phyloP scores from a whole-genome alignment of 1,140 invertebrate species.

The Drosophila burlai region DNA sequence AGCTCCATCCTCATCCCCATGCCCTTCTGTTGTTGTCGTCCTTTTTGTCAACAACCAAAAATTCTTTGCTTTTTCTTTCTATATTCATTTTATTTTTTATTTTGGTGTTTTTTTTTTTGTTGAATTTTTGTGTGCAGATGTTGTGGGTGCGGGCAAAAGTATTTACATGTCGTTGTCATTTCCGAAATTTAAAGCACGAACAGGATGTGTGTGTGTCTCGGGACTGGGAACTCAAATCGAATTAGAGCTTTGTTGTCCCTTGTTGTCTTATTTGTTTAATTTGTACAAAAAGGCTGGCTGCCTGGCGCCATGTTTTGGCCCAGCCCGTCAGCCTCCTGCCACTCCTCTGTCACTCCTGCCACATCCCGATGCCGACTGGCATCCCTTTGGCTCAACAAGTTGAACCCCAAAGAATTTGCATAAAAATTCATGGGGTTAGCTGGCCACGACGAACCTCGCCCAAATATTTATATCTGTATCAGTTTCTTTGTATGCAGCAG shows the following conservation, averaged over 20 bases:
- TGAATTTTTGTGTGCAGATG: conserved; percentile 28
- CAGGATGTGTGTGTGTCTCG: conserved; percentile 2
- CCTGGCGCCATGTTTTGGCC: conserved; percentile 7
- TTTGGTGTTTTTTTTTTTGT: no score
- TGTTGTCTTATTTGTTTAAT: conserved; percentile 81
- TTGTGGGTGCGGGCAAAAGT: conserved; percentile 52
- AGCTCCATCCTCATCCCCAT: background rate
- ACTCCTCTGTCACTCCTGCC: background rate
- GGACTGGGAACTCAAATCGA: conserved; percentile 58
- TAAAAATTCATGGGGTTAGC: conserved; percentile 69
- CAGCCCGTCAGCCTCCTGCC: no score
- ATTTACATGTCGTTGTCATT: conserved; percentile 79
- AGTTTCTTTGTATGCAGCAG: background rate
- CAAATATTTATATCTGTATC: conserved; percentile 35
- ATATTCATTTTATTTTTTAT: background rate
- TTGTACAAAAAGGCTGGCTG: conserved; percentile 57
- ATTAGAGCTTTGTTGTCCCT: conserved; percentile 59
- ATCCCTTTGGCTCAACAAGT: conserved; percentile 46
- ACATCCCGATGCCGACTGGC: conserved; percentile 34
- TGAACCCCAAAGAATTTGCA: conserved; percentile 71
- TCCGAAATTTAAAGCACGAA: conserved; percentile 26
- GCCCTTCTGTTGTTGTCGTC: conserved; percentile 28
- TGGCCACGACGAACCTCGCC: no score
- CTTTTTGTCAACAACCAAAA: conserved; percentile 42
- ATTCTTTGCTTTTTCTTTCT: conserved; percentile 20